Evolutionary conservation across 2,888 invertebrate genomes (phyloP).

Genomic region (Pristionchus arcanus): DNA sequence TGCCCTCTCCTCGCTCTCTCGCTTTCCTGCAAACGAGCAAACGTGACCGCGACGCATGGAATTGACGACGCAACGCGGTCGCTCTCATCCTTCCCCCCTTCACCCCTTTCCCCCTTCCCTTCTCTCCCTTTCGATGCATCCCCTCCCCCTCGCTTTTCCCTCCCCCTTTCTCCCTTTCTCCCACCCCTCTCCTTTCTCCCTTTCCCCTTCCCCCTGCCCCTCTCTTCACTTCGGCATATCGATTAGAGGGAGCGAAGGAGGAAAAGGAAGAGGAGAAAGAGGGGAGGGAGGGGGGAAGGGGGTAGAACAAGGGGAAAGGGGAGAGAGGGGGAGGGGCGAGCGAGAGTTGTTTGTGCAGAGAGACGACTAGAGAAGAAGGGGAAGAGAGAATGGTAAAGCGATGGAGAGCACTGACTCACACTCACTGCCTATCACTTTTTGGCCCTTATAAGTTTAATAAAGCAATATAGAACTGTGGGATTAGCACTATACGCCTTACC

Average conservation of each 20-base stretch:
- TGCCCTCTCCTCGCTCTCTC: slow-evolving; percentile 2
- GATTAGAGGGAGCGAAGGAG: neutral
- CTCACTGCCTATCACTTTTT: neutral
- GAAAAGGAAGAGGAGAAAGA: neutral
- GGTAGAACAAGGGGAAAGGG: neutral
- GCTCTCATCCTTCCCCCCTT: neutral
- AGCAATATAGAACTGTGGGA: neutral
- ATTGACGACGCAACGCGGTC: neutral
- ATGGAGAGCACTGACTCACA: neutral
- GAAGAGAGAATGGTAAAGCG: neutral
- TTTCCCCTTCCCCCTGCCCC: neutral
- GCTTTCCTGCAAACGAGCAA: neutral
- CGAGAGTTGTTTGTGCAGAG: neutral
- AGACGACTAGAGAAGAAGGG: neutral
- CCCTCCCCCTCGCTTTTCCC: neutral
- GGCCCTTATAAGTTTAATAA: neutral
- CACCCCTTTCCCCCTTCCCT: neutral
- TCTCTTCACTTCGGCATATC: neutral
- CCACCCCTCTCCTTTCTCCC: neutral
- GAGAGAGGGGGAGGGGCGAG: neutral
- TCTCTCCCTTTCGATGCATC: neutral
- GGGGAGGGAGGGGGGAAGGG: neutral
- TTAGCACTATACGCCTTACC: too few relatives aligned
- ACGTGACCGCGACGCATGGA: neutral
- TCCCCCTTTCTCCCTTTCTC: neutral